phyloP scores from a whole-genome alignment of 2,113 vertebrate genomes.

The Sigmodon hispidus region DNA sequence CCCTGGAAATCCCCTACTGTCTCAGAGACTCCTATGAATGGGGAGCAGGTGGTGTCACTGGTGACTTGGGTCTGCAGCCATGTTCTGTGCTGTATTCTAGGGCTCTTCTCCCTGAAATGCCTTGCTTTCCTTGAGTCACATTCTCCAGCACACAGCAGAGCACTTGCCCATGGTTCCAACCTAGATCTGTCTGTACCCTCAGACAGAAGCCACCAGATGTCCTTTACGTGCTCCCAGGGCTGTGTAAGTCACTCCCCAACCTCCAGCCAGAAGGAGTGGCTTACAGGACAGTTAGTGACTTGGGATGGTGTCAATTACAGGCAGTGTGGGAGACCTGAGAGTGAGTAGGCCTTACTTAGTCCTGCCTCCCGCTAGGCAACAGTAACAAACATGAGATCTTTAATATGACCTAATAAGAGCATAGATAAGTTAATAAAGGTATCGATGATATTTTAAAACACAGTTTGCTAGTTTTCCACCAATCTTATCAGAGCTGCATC shows the following conservation, averaged over 20 bases:
- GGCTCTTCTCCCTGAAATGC: too few relatives aligned
- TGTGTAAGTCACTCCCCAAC: accelerated
- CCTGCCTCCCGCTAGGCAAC: accelerated
- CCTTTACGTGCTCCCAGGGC: background rate
- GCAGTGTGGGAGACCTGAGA: accelerated
- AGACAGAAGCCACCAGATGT: too few relatives aligned
- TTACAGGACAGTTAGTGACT: background rate
- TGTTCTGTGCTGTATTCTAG: accelerated
- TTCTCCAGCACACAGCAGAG: accelerated
- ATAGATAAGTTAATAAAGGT: background rate
- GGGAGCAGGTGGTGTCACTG: accelerated
- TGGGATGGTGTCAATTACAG: too few relatives aligned
- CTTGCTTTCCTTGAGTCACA: background rate
- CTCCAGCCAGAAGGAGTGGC: background rate
- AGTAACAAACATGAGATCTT: accelerated
- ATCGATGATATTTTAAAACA: background rate
- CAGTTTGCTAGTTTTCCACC: constrained; percentile 16
- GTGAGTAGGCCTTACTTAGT: accelerated
- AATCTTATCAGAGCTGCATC: background rate
- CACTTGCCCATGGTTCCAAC: accelerated
- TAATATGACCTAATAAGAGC: background rate
- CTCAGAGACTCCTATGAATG: background rate
- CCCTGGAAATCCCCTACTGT: accelerated
- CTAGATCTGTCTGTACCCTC: accelerated
- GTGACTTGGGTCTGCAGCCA: too few relatives aligned